These are phyloP conservation scores for Eretmodus cyanostictus DNA, from an alignment of 2,113 vertebrate genomes.

Conservation along the genomic window DNA sequence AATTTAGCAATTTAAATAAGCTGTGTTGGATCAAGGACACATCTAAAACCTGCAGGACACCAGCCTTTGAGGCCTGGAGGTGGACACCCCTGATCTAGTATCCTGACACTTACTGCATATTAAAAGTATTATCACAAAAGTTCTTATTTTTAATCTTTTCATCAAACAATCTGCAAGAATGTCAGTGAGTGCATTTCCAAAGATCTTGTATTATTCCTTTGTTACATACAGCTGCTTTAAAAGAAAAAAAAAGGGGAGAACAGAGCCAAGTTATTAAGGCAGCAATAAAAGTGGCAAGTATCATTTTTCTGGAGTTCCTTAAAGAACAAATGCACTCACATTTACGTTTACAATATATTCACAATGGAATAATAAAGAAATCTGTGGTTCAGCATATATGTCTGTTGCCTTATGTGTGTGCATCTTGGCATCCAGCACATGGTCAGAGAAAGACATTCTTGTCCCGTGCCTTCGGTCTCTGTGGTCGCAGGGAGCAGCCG, in stretches of 20 bases:
- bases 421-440: slow-evolving; percentile 30
- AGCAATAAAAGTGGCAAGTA: background rate
- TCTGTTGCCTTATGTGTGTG: background rate
- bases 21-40: background rate
- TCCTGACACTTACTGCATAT: background rate
- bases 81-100: background rate
- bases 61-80: background rate
- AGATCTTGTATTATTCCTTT: background rate
- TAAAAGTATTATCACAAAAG: background rate
- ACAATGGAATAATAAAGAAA: background rate
- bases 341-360: background rate
- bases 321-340: background rate
- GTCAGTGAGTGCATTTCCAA: background rate
- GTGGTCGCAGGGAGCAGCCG: slow-evolving; percentile 54
- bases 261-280: background rate
- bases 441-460: slow-evolving; percentile 66
- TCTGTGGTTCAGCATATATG: background rate
- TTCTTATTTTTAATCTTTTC: background rate
- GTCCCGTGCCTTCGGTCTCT: slow-evolving; percentile 58
- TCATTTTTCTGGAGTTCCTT: background rate
- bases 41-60: background rate
- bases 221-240: background rate
- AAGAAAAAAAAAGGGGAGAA: background rate
- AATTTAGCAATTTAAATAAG: background rate
- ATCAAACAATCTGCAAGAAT: background rate